Base-by-base conservation (phyloP, 2,797 vertebrate genomes). In the Lepus townsendii region DNA sequence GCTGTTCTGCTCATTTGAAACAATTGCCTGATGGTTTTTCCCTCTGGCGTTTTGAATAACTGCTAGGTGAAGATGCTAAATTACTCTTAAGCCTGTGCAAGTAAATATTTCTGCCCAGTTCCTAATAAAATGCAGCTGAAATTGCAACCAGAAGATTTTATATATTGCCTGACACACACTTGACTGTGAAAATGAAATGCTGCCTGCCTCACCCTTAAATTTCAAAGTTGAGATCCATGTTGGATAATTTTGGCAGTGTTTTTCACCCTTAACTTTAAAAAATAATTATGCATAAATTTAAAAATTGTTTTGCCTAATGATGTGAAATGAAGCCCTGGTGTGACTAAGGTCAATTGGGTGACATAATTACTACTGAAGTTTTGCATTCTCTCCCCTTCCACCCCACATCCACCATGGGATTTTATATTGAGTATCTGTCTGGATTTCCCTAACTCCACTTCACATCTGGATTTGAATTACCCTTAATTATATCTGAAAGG, bases 61-160 rank as follows among this genome's bases (percentile, higher is more conserved):
- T 91, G 32, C 76, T 66, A 35, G 76, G 52, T 42, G 86, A 90
- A 95, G 93, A 93, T 60, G 91, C 90, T 90, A 91, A 90, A 90
- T 86, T 85, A 93, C 54, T 93, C 83, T 94, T 88, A 76, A 57
- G 52, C 88, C 82, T 92, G 79, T 93, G 72, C 27, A 69, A 92
- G 75, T 89, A 83, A 92, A 82, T 93, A 78, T 86, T 89, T 94
- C 86, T 90, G 60, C 83, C 57, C 42, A 92, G 68, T 87, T 96
- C 72, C 72, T 92, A 89, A 94, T 94, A 93, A 97, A 96, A 96
- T 92, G 54, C 57, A 66, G 68, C 52, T 84, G 76, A 95, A 87
- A 57, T 91, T 77, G 89, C 88, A 82, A 86, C 76, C 8, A 83
- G 66, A 71, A 68, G 82, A 91, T 78, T 42, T 68, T 66, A 78